Conservation (phyloP, 1,140 invertebrate genomes). For the Atta colombica region DNA sequence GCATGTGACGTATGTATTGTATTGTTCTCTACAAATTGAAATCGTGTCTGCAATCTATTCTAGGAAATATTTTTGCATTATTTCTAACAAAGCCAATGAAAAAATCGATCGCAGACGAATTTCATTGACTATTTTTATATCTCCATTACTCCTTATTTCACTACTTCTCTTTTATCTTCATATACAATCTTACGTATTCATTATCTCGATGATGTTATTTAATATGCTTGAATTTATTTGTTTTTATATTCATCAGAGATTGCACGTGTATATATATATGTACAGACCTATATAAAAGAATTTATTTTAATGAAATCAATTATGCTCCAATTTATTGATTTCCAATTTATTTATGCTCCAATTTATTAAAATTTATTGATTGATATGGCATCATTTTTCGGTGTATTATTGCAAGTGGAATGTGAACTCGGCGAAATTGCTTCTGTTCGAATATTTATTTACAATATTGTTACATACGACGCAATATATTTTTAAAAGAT, state of each 20-base stretch:
- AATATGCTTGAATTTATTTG: background rate
- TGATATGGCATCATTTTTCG: background rate
- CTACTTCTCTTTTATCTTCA: background rate
- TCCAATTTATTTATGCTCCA: background rate
- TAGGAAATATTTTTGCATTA: constrained; percentile 13
- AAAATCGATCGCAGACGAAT: background rate
- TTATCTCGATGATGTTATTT: background rate
- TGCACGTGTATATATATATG: too few species aligned
- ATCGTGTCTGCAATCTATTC: background rate
- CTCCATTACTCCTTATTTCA: background rate
- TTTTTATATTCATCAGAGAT: background rate
- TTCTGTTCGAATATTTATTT: constrained; percentile 1
- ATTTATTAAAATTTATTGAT: constrained; percentile 6
- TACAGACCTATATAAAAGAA: background rate
- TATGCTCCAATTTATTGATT: background rate
- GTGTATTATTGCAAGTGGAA: background rate
- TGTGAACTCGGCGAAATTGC: background rate
- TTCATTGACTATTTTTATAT: constrained; percentile 21
- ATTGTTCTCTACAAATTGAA: background rate
- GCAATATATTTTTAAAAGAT: background rate
- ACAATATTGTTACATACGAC: background rate
- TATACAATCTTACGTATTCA: background rate
- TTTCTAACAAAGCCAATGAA: background rate
- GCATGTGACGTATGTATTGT: background rate
- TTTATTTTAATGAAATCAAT: background rate